Base-by-base conservation (phyloP, 2,113 vertebrate genomes). In the Canis aureus region DNA sequence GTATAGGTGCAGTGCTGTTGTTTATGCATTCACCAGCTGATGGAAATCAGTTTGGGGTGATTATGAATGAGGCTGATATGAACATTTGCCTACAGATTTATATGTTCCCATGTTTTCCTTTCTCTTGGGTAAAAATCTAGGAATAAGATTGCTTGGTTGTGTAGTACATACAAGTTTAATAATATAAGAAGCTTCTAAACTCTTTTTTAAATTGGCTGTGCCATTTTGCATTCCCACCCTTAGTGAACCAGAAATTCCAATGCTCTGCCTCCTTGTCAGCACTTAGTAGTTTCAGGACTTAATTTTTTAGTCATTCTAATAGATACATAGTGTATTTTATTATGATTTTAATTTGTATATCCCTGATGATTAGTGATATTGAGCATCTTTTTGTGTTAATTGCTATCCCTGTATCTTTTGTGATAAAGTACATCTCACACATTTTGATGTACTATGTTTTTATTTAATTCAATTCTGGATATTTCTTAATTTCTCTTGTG, bases 381-480 rank as follows among this genome's bases (percentile, higher is more conserved):
- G 27, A 92, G 49, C 22, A 38, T 89, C 49, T 85, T 84, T 62
- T 71, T 11, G 32, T 43, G 32, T 93, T 79, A 69, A 67, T 27
- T 71, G 27, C 19, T 38, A 69, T 69, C 13, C 11, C 3, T 82
- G 3, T 89, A 69, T 90, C 25, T 94, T 96, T 38, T 66, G 51
- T 88, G 55, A 49, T 87, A 67, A 89, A 79, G 11, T 51, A 4
- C 43, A 66, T 71, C 64, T 86, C 16, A 49, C 4, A 66, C 53
- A 85, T 80, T 89, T 79, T 93, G 20, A 22, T 78, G 23, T 71
- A 32, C 89, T 66, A 23, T 69, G 19, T 78, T 89, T 92, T 89
- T 27, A 64, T 57, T 95, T 80, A 62, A 95, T 80, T 93, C 51
- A 86, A 17, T 86, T 94, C 22, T 93, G 60, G 85, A 64, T 85